Conservation (phyloP, 2,888 invertebrate genomes). For the Catocala sponsa region DNA sequence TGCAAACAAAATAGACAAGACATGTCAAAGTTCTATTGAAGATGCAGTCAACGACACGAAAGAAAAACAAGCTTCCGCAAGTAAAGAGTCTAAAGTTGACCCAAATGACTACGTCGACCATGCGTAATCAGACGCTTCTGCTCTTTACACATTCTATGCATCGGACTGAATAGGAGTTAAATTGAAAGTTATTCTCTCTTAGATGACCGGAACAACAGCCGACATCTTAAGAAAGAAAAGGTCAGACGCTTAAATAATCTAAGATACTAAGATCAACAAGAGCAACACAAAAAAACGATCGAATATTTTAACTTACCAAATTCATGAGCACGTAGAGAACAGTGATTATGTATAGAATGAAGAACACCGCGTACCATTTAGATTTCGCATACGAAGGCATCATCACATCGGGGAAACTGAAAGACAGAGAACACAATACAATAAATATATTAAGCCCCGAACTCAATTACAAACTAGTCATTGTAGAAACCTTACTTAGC, state of each 20-base stretch:
- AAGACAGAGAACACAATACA: conserved; percentile 49
- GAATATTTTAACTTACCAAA: conserved; percentile 88
- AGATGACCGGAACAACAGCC: too few species aligned
- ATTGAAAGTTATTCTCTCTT: too few species aligned
- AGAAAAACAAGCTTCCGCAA: too few species aligned
- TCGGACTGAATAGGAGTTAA: too few species aligned
- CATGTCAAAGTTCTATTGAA: too few species aligned
- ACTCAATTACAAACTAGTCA: background rate
- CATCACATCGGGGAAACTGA: conserved; percentile 97
- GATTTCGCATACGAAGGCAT: conserved; percentile 95
- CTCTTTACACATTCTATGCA: too few species aligned
- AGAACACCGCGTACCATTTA: conserved; percentile 95
- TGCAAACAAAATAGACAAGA: conserved; percentile 57
- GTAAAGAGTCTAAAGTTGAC: too few species aligned
- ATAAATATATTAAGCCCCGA: background rate
- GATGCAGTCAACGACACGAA: too few species aligned
- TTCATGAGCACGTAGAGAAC: conserved; percentile 96
- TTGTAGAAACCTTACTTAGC: conserved; percentile 92
- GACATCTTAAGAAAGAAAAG: too few species aligned
- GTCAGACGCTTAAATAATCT: too few species aligned
- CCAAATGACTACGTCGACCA: too few species aligned
- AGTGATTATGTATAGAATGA: conserved; percentile 94
- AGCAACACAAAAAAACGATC: background rate
- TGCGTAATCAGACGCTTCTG: too few species aligned
- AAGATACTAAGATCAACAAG: background rate